Evolutionary conservation across 2,797 vertebrate genomes (phyloP), one percentile per base, ranked within the genome.

Genomic region (Borostomias antarcticus): DNA sequence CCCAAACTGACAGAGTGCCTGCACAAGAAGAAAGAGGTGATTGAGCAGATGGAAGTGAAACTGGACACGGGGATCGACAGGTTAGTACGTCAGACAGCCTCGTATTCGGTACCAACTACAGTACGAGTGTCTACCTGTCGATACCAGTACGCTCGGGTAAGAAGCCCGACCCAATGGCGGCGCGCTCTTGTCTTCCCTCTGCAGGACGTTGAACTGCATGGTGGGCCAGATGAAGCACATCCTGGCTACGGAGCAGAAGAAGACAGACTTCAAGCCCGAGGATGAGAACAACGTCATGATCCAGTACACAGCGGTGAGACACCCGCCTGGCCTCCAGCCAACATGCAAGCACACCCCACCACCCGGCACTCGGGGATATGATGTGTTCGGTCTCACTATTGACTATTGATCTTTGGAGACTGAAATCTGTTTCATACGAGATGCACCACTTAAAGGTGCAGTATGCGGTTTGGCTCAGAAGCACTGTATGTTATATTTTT

Each of bases 41-140:
- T 99, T 61, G 98, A 99, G 74, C 98, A 99, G 83, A 99, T 99
- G 98, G 97, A 98, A 83, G 96, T 98, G 73, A 99, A 99, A 88
- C 86, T 98, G 88, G 98, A 99, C 89, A 96, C 94, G 30, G 98
- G 97, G 68, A 98, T 98, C 51, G 97, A 99, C 82, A 94, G 96
- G 97, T 93, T 87, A 92, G 93, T 92, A 2, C 43, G 6, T 4
- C 21, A 26, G 26, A 6, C 23, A 62, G 7, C 58, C 68, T 60
- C 1, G 0, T 54, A 63, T 7, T 28, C 11, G 1, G 1, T 0
- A 15, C 15, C 26, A 48, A 47, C 3, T 19, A 5, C 19, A 4
- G 47, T 25, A 53, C 15, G 26, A 9, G 50, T n/a, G n/a, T n/a
- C n/a, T n/a, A n/a, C n/a, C n/a, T n/a, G n/a, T n/a, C n/a, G n/a